These are phyloP conservation scores for Alces alces DNA, from an alignment of 2,113 vertebrate genomes.

Conservation along the genomic window DNA sequence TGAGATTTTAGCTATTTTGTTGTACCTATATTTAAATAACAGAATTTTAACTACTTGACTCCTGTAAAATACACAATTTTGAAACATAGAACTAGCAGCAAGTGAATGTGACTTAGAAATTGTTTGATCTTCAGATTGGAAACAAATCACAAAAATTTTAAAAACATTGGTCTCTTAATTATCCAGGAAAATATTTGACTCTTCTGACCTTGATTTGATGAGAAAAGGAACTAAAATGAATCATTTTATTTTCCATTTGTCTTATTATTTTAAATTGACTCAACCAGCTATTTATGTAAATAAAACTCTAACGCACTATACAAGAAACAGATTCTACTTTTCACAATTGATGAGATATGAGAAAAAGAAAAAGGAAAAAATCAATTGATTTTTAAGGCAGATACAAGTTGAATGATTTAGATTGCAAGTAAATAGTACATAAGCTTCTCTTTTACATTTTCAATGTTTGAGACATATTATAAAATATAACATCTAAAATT, in stretches of 20 bases:
- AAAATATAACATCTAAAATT: not conserved
- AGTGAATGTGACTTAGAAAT: not conserved
- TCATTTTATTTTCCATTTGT: not conserved
- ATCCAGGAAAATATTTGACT: not conserved
- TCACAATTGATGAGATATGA: not conserved
- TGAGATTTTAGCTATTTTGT: not conserved
- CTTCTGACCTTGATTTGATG: not conserved
- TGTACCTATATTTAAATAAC: not conserved
- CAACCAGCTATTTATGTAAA: not conserved
- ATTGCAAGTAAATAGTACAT: not conserved
- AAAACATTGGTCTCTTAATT: not conserved
- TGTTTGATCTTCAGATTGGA: not conserved
- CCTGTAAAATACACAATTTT: not conserved
- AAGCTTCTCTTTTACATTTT: not conserved
- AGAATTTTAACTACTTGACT: not conserved
- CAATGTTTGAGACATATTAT: not conserved
- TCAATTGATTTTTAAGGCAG: not conserved
- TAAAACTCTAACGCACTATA: not conserved
- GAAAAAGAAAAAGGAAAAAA: not conserved
- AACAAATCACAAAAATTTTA: not conserved
- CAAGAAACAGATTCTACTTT: not conserved
- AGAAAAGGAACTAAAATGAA: not conserved
- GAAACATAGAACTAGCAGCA: not conserved
- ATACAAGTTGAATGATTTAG: not conserved
- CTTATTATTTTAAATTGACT: not conserved